Evolutionary conservation across 2,888 invertebrate genomes (phyloP).

Genomic region (Eupithecia exiguata): DNA sequence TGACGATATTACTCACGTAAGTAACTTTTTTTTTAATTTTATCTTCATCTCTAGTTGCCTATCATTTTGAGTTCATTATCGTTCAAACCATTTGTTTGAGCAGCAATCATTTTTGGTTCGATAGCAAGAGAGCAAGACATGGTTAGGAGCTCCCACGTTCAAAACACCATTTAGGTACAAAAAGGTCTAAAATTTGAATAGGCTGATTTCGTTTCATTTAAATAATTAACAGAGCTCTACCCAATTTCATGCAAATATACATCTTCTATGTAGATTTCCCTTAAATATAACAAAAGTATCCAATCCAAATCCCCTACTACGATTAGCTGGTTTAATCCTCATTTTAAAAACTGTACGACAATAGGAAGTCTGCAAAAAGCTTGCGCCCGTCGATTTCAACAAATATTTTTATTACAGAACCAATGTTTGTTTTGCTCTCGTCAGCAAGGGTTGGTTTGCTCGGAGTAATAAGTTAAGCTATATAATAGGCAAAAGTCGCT

Average conservation of each 20-base stretch:
- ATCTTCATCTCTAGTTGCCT: too few relatives aligned
- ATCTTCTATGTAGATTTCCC: constrained; percentile 36
- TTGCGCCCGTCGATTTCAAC: constrained; percentile 70
- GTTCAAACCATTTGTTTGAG: too few relatives aligned
- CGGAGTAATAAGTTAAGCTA: constrained; percentile 18
- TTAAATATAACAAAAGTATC: constrained; percentile 44
- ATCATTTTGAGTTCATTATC: too few relatives aligned
- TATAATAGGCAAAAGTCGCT: neutral
- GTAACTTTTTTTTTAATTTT: too few relatives aligned
- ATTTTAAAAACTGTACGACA: constrained; percentile 76
- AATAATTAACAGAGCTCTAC: constrained; percentile 12
- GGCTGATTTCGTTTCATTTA: neutral
- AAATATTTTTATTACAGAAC: constrained; percentile 83
- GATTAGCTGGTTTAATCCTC: constrained; percentile 79
- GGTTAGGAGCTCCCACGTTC: neutral
- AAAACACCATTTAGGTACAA: neutral
- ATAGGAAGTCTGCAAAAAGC: constrained; percentile 71
- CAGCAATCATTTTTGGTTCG: neutral
- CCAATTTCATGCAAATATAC: constrained; percentile 49
- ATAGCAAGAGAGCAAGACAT: too few relatives aligned
- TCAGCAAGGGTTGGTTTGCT: constrained; percentile 68
- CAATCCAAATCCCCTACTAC: constrained; percentile 56
- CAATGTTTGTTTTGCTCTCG: constrained; percentile 79
- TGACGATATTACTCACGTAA: too few relatives aligned
- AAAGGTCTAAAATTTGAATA: too few relatives aligned